Conservation (phyloP, 2,797 vertebrate species). For the Eurystomus glaucurus region DNA sequence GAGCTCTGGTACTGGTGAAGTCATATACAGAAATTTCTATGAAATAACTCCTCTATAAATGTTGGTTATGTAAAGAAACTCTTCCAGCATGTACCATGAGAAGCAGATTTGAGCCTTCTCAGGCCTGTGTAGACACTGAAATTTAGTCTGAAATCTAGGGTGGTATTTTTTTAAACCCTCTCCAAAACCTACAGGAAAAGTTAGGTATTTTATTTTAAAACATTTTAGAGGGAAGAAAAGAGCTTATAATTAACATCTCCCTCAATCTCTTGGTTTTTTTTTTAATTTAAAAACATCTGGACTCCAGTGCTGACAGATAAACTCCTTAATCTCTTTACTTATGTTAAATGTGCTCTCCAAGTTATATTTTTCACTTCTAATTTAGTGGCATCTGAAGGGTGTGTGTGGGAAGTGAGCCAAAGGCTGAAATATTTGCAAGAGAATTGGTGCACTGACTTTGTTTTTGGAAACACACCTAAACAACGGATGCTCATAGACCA, state of each 20-base stretch:
- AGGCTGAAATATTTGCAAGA: background rate
- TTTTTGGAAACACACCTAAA: constrained; percentile 37
- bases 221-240: constrained; percentile 56
- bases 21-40: background rate
- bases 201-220: constrained; percentile 55
- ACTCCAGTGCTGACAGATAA: constrained; percentile 73
- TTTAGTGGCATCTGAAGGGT: constrained; percentile 38
- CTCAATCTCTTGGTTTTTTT: constrained; percentile 45
- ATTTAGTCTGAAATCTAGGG: constrained; percentile 39
- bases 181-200: constrained; percentile 68
- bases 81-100: background rate
- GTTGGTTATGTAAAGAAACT: background rate
- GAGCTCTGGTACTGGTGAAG: background rate
- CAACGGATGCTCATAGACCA: background rate
- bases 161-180: background rate
- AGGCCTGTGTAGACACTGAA: background rate
- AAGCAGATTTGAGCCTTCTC: background rate
- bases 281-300: constrained; percentile 72
- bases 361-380: constrained; percentile 41
- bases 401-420: background rate
- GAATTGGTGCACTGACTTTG: constrained; percentile 4
- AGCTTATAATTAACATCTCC: constrained; percentile 57
- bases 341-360: constrained; percentile 36
- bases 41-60: background rate
- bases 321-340: constrained; percentile 74